Base-by-base conservation (phyloP, 2,888 invertebrate species). In the Chironomus riparius region DNA sequence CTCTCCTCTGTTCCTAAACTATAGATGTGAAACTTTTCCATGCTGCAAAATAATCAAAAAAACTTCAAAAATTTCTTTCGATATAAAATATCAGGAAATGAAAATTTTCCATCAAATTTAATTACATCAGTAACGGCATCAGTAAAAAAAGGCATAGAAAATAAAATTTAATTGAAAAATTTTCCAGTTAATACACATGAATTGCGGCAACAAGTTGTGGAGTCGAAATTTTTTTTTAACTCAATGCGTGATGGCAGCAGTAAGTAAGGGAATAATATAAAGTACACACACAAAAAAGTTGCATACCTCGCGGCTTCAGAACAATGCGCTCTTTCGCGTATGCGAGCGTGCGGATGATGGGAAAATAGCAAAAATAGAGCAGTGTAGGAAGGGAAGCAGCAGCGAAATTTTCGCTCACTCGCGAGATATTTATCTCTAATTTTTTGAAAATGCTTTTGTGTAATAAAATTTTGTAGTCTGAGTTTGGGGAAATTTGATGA, bases 251-350 rank as follows among this genome's bases (percentile, higher is more conserved):
- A 38, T 38, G 18, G 28, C 28, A 28, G 5, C 28, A 28, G 28
- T 28, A 18, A 18, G 18, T 56, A 56, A 18, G 15, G n/a, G 56
- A 56, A 15, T 56, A 18, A 18, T 56, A 56, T 56, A 15, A 56
- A 56, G 18, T 56, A 18, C 15, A 15, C 15, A 50, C 38, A 24
- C 28, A 28, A 72, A 72, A 72, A 72, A 72, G 28, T 72, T 72
- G 72, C 72, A 72, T 62, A 72, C 62, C 72, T 72, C 50, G 72
- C 72, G 72, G 72, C 72, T 62, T 50, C 70, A 68, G n/a, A 38
- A 24, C 70, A 22, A 70, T 28, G 68, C 56, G 56, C 18, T 56
- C 56, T 18, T 15, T 15, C 56, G 56, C 56, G 18, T 15, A 56
- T 50, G 50, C n/a, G 18, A 56, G 15, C 7, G 56, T 38, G 38